Conservation (phyloP, 2,888 invertebrate genomes). For the Chrysolina haemoptera region DNA sequence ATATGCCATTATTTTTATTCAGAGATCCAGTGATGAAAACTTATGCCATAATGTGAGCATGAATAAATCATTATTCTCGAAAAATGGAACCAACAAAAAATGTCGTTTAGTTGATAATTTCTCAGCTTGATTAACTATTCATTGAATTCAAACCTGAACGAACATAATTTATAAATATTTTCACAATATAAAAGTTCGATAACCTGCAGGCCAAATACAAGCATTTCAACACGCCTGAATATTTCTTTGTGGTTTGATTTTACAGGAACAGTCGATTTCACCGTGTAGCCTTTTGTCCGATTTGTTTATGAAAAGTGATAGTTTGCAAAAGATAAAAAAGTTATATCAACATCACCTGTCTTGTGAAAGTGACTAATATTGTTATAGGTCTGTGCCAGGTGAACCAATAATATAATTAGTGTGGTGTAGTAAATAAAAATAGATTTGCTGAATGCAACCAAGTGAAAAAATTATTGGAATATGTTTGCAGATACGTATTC, state of each 20-base stretch:
- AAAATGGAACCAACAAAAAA: too few relatives aligned
- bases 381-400: not conserved
- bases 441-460: not conserved
- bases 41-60: too few relatives aligned
- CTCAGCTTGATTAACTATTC: too few relatives aligned
- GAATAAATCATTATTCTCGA: too few relatives aligned
- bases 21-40: too few relatives aligned
- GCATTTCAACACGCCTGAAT: not conserved
- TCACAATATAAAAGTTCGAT: not conserved
- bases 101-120: too few relatives aligned
- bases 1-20: too few relatives aligned
- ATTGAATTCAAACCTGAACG: too few relatives aligned
- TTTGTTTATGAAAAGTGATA: not conserved
- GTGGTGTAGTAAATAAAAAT: not conserved
- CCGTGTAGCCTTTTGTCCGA: not conserved
- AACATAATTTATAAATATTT: not conserved
- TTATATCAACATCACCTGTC: not conserved
- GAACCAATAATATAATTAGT: too few relatives aligned
- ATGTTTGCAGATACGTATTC: not conserved
- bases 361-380: constrained; percentile 9
- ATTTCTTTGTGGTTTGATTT: not conserved
- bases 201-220: not conserved
- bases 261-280: not conserved
- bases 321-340: not conserved
- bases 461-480: not conserved